Percentiles rank a stretch among this genome's conserved stretches.
Evolutionary conservation across 2,888 invertebrate species (phyloP).

Genomic region (Apodemia zela): DNA sequence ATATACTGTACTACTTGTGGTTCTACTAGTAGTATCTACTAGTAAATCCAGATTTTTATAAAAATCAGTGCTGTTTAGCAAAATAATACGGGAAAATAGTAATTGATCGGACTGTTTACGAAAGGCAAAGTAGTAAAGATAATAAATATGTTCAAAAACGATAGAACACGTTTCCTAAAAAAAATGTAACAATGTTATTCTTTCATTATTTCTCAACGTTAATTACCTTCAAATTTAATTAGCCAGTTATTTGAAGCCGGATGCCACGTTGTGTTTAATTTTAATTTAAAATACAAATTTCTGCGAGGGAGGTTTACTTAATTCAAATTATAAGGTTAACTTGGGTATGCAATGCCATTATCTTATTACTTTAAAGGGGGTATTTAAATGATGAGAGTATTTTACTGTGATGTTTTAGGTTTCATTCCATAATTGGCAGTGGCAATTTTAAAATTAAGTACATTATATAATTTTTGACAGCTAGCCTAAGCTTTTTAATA

Average conservation of each 20-base stretch:
- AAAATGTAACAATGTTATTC: neutral
- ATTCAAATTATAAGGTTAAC: constrained; percentile 17
- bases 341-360: constrained; percentile 9
- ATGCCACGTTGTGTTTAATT: constrained; percentile 7
- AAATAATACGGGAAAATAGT: too few species aligned
- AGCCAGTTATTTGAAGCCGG: constrained; percentile 11
- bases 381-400: neutral
- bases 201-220: neutral
- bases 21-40: too few species aligned
- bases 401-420: neutral
- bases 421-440: neutral
- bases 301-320: constrained; percentile 13
- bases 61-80: too few species aligned
- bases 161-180: neutral
- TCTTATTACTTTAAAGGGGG: constrained; percentile 2
- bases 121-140: neutral
- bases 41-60: too few species aligned
- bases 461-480: too few species aligned
- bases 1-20: too few species aligned
- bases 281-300: constrained; percentile 18
- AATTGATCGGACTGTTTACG: too few species aligned
- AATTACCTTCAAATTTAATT: constrained; percentile 18
- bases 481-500: too few species aligned
- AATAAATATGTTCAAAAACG: neutral
- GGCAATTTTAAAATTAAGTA: too few species aligned